Base-by-base conservation (phyloP, 2,888 invertebrate species). In the Pandemis heparana region DNA sequence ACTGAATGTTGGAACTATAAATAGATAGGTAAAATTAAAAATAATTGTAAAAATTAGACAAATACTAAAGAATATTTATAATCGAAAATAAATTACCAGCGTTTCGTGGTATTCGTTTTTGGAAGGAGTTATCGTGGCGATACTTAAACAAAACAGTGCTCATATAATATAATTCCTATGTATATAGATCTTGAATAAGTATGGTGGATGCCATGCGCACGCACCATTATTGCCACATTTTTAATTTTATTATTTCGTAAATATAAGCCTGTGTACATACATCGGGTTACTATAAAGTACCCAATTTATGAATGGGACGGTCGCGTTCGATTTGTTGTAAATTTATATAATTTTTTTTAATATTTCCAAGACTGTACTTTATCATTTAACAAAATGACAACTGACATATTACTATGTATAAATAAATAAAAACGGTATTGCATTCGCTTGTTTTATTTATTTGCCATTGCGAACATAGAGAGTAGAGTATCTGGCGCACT, bases 321-420 rank as follows among this genome's bases (percentile, higher is more conserved):
- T 75, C 76, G 79, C 81, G 82, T 81, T 82, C 82, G 76, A 82
- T 87, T 88, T 86, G 86, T 89, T 91, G 91, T 91, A 92, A 88
- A 90, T 90, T 90, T 88, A 89, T 83, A 81, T 83, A 80, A 79
- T 87, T 91, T 90, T 87, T 85, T 91, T 92, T 89, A 88, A 91
- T 91, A 89, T 91, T 91, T 87, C 87, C 91, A 93, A 94, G 93
- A 94, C 94, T 94, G 94, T 94, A 93, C 89, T 86, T 88, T 89
- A 89, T 90, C 88, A 87, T 91, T 91, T 90, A 87, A 91, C 89
- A 86, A 88, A 87, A 85, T 83, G 81, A 85, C 87, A 90, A 89
- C 86, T 90, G 90, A 90, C 92, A 90, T 91, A 77, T 92, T 92
- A 92, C 87, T 92, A 92, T 93, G 92, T 92, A 94, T 91, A 89